Evolutionary conservation across 2,888 invertebrate genomes (phyloP).

Genomic region (Synergus umbraculus): DNA sequence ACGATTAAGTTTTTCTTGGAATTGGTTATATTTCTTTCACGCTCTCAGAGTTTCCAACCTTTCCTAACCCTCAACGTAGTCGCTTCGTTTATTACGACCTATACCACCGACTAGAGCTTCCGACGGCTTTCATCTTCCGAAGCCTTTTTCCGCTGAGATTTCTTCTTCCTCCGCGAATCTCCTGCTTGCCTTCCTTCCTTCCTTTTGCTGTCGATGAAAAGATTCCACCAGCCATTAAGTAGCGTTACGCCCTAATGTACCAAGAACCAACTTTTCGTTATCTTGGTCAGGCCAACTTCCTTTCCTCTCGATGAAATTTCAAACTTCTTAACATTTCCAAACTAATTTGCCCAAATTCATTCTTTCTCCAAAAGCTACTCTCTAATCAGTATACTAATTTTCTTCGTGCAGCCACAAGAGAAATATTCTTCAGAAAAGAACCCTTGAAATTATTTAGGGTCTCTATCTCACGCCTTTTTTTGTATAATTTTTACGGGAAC

Average conservation of each 20-base stretch:
- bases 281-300: slow-evolving; percentile 26
- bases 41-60: background rate
- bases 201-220: slow-evolving; percentile 41
- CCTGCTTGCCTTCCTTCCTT: background rate
- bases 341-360: slow-evolving; percentile 28
- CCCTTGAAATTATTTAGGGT: no score
- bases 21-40: slow-evolving; percentile 47
- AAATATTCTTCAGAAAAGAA: background rate
- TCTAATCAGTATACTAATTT: slow-evolving; percentile 20
- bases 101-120: slow-evolving; percentile 6
- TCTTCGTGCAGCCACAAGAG: background rate
- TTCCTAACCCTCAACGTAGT: slow-evolving; percentile 15
- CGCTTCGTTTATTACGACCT: slow-evolving; percentile 23
- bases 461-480: no score
- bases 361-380: background rate
- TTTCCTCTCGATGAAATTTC: slow-evolving; percentile 11
- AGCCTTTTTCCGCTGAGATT: slow-evolving; percentile 27
- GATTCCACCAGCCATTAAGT: slow-evolving; percentile 34
- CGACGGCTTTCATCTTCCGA: slow-evolving; percentile 35
- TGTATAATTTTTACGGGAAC: no score
- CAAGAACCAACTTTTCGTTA: slow-evolving; percentile 16
- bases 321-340: slow-evolving; percentile 18
- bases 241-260: slow-evolving; percentile 28
- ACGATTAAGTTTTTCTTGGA: slow-evolving; percentile 56
- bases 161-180: slow-evolving; percentile 21